Evolutionary conservation across 23 tunicate genomes (phyloP).

Genomic region (Clavelina lepadiformis): DNA sequence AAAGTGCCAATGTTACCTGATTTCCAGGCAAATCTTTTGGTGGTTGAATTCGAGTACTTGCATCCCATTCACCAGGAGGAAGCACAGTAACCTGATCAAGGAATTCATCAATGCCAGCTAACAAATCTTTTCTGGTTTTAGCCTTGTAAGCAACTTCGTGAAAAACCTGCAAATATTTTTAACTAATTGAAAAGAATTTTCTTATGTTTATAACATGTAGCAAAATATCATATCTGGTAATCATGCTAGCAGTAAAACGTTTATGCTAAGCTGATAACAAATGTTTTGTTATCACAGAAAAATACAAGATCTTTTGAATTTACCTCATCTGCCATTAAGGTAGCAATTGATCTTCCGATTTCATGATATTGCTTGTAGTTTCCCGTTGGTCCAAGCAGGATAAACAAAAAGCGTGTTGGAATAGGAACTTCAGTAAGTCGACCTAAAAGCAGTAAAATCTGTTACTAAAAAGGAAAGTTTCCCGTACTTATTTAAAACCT

Average conservation of each 20-base stretch:
- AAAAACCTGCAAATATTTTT: slow-evolving; percentile 51
- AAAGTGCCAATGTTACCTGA: too few species aligned
- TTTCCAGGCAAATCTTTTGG: slow-evolving; percentile 79
- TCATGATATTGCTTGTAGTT: slow-evolving; percentile 84
- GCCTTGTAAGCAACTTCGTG: slow-evolving; percentile 98
- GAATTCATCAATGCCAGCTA: slow-evolving; percentile 94
- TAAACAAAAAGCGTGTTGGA: slow-evolving; percentile 91
- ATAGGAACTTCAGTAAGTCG: slow-evolving; percentile 86
- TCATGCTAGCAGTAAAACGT: neutral
- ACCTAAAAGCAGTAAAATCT: too few species aligned
- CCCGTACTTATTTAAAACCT: too few species aligned
- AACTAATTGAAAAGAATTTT: neutral
- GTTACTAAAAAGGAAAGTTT: too few species aligned
- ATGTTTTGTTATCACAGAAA: neutral
- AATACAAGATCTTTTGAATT: neutral
- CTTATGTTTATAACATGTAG: neutral
- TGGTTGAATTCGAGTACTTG: slow-evolving; percentile 83
- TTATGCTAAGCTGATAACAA: neutral
- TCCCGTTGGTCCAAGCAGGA: slow-evolving; percentile 83
- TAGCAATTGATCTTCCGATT: slow-evolving; percentile 94
- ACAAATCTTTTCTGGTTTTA: slow-evolving; percentile 56
- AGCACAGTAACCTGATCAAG: slow-evolving; percentile 85
- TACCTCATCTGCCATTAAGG: slow-evolving; percentile 98
- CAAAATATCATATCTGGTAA: neutral
- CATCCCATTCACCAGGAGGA: slow-evolving; percentile 94